Evolutionary conservation across 92 coral and sea anemone genomes (phyloP).

Genomic region (Bergia sp.): DNA sequence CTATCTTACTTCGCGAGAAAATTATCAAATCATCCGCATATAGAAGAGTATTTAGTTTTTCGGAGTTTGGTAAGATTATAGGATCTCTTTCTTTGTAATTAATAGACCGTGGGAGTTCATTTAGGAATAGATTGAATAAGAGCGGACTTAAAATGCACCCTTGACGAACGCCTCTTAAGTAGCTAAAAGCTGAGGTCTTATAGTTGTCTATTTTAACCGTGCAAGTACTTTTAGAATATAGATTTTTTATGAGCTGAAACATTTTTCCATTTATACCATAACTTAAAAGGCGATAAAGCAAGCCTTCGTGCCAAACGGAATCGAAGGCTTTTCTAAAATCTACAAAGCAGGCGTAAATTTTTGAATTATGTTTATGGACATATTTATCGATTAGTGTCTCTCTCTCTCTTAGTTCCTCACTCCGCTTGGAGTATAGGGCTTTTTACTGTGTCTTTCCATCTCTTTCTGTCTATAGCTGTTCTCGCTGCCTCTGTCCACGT

Average conservation of each 20-base stretch:
- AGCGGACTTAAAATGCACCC: too few species aligned
- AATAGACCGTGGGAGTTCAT: neutral
- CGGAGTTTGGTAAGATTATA: neutral
- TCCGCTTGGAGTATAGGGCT: neutral
- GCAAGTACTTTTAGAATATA: neutral
- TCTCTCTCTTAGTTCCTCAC: neutral
- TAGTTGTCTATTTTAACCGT: neutral
- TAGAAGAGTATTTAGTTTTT: constrained; percentile 18
- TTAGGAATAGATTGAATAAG: neutral
- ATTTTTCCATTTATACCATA: neutral
- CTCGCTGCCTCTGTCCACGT: too few species aligned
- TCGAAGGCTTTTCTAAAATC: too few species aligned
- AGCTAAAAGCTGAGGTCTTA: neutral
- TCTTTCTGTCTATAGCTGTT: neutral
- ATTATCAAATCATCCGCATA: constrained; percentile 36
- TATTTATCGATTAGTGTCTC: neutral
- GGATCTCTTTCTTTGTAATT: constrained; percentile 20
- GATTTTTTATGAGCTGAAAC: neutral
- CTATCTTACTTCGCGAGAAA: constrained; percentile 24
- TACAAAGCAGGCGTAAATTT: too few species aligned
- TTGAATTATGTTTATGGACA: neutral
- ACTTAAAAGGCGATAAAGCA: neutral
- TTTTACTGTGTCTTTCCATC: neutral
- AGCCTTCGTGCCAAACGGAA: too few species aligned
- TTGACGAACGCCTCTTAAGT: neutral